A percentile compares a stretch with the other conserved stretches of the same genome.
Evolutionary conservation across 1,140 invertebrate genomes (phyloP).

Genomic region (Mamestra configurata): DNA sequence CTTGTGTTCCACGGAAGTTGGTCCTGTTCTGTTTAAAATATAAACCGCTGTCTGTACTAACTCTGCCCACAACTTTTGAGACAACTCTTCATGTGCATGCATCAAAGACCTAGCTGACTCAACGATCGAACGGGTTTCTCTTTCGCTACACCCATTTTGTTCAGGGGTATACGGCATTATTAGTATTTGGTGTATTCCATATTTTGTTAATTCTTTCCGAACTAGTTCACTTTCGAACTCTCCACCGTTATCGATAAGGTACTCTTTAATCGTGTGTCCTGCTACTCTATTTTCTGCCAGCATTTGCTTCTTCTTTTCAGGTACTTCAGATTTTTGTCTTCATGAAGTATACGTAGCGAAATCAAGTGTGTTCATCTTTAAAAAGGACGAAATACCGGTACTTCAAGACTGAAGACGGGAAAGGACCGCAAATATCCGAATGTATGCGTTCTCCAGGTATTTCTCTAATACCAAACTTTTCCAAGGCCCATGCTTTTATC

Average conservation of each 20-base stretch:
- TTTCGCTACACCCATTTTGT: constrained; percentile 1
- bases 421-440: background rate
- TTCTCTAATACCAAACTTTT: background rate
- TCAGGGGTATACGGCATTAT: constrained; percentile 7
- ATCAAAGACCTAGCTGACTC: background rate
- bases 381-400: background rate
- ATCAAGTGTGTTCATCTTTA: background rate
- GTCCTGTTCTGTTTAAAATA: constrained; percentile 5
- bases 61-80: no score
- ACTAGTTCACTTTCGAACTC: background rate
- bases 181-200: constrained; percentile 10
- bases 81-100: no score
- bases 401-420: background rate
- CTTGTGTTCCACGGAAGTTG: background rate
- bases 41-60: background rate
- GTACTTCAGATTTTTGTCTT: background rate
- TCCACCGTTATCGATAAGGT: background rate
- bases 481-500: no score
- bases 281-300: background rate
- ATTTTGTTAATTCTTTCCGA: background rate
- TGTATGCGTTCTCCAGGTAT: no score
- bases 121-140: background rate
- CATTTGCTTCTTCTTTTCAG: background rate
- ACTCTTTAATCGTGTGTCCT: background rate
- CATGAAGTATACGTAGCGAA: background rate